phyloP scores from a whole-genome alignment of 2,888 invertebrate species.

The Rutpela maculata region DNA sequence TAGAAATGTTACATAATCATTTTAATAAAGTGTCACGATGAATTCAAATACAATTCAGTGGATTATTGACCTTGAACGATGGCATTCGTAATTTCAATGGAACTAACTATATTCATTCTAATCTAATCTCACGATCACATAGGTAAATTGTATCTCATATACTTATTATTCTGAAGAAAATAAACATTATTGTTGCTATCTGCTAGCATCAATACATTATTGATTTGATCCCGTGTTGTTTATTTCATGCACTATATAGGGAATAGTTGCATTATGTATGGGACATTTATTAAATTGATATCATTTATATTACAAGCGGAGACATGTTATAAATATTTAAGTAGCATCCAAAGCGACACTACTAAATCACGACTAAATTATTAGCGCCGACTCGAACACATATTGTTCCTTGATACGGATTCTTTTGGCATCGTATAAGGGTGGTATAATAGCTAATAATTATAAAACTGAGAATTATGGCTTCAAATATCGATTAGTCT shows the following conservation, averaged over 20 bases:
- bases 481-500: background rate
- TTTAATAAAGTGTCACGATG: background rate
- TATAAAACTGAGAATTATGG: background rate
- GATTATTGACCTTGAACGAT: background rate
- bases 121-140: background rate
- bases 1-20: background rate
- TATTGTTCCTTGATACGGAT: background rate
- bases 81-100: background rate
- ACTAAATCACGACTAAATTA: background rate
- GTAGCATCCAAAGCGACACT: background rate
- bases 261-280: constrained; percentile 45
- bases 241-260: constrained; percentile 32
- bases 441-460: background rate
- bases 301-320: constrained; percentile 37
- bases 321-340: constrained; percentile 22
- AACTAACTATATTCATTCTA: background rate
- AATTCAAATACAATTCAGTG: background rate
- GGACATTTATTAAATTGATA: constrained; percentile 41
- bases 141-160: constrained; percentile 1
- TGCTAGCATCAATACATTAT: constrained; percentile 6
- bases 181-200: background rate
- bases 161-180: background rate
- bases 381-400: background rate
- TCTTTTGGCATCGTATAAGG: background rate
- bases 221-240: background rate